A percentile compares a stretch with the other conserved stretches of the same genome.
These are phyloP conservation scores for Thaleichthys pacificus DNA, from an alignment of 2,797 vertebrate genomes.

Conservation along the genomic window DNA sequence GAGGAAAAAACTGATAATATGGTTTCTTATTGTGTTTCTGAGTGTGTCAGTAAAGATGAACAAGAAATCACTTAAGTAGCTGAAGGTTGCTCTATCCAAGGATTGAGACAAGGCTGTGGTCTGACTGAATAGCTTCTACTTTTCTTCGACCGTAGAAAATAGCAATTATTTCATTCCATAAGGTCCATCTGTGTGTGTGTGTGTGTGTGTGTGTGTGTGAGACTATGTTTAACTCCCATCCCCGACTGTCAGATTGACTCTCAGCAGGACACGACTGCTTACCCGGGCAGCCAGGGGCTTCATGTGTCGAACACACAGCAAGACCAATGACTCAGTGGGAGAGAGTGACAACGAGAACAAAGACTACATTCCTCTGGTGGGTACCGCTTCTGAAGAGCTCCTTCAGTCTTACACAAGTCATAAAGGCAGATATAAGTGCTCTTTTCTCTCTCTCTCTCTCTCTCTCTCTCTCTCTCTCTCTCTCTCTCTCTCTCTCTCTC, in stretches of 20 bases:
- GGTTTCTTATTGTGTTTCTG: constrained; percentile 3
- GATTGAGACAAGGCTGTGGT: not conserved
- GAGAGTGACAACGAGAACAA: constrained; percentile 81
- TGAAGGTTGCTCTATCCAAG: no score
- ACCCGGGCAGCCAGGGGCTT: constrained; percentile 89
- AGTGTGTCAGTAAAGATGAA: no score
- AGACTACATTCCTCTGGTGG: constrained; percentile 92
- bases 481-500: not conserved
- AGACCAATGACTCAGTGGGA: constrained; percentile 69
- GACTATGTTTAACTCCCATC: not conserved
- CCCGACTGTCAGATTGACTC: constrained; percentile 76
- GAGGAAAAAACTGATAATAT: not conserved
- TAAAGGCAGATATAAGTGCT: not conserved
- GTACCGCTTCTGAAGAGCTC: constrained; percentile 33
- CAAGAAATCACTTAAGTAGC: no score
- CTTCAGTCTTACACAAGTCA: not conserved
- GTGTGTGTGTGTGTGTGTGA: not conserved
- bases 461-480: not conserved
- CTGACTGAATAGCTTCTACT: not conserved
- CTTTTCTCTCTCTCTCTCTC: not conserved
- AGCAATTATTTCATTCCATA: not conserved
- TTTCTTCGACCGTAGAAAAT: no score
- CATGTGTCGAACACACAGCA: constrained; percentile 83
- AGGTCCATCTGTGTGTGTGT: not conserved
- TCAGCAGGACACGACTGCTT: constrained; percentile 86